These are phyloP conservation scores for Forbesichthys agassizii DNA, from an alignment of 2,113 vertebrate species.

Conservation along the genomic window DNA sequence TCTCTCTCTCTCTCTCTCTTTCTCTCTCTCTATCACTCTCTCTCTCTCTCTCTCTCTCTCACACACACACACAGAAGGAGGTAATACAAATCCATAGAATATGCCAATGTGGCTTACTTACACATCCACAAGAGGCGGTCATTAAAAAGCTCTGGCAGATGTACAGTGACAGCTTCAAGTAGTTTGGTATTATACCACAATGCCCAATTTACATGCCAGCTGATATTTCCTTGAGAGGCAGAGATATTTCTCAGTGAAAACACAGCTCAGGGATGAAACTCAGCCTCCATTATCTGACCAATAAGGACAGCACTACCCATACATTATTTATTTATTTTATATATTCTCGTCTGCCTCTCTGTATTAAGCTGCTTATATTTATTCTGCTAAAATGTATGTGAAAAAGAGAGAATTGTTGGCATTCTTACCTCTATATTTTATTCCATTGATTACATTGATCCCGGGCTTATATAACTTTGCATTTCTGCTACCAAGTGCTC, in stretches of 20 bases:
- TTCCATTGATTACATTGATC: slow-evolving; percentile 37
- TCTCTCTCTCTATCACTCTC: slow-evolving; percentile 3
- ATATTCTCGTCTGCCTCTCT: slow-evolving; percentile 24
- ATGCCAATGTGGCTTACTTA: slow-evolving; percentile 29
- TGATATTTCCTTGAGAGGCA: slow-evolving; percentile 58
- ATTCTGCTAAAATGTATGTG: slow-evolving; percentile 9
- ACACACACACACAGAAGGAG: slow-evolving; percentile 23
- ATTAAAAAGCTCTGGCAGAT: slow-evolving; percentile 72
- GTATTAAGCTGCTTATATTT: slow-evolving; percentile 56
- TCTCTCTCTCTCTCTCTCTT: slow-evolving; percentile 3
- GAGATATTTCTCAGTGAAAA: slow-evolving; percentile 57
- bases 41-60: background rate
- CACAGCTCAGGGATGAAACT: slow-evolving; percentile 56
- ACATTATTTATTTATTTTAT: slow-evolving; percentile 25
- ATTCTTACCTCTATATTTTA: slow-evolving; percentile 24
- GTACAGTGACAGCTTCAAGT: slow-evolving; percentile 59
- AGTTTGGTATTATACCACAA: slow-evolving; percentile 50
- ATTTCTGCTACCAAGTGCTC: slow-evolving; percentile 22
- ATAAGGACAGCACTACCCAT: slow-evolving; percentile 43
- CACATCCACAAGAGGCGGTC: slow-evolving; percentile 56
- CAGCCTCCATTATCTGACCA: slow-evolving; percentile 56
- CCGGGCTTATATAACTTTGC: slow-evolving; percentile 26
- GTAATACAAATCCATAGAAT: slow-evolving; percentile 16
- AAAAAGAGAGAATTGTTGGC: slow-evolving; percentile 19
- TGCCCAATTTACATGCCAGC: slow-evolving; percentile 62